These are phyloP conservation scores for Schizopygopsis malacanthus DNA, from an alignment of 2,797 vertebrate genomes.

Conservation along the genomic window DNA sequence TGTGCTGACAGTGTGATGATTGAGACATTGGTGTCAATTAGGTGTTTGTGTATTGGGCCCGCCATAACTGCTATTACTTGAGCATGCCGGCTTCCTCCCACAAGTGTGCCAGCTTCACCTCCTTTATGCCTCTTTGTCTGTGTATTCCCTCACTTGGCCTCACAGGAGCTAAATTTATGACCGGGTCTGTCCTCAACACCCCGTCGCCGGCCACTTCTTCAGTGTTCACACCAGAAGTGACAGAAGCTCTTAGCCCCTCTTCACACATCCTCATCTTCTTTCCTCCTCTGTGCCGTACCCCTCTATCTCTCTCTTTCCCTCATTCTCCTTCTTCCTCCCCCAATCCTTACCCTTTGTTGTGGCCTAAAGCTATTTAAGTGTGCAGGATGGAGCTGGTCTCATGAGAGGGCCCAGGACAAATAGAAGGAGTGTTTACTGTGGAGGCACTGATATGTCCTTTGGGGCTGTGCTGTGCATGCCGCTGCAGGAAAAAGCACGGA, in stretches of 20 bases:
- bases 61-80: conserved; percentile 49
- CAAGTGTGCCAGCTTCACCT: conserved; percentile 65
- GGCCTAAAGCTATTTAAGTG: conserved; percentile 67
- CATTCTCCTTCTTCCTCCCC: conserved; percentile 62
- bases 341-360: conserved; percentile 62
- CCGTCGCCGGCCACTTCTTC: conserved; percentile 1
- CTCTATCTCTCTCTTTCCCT: conserved; percentile 25
- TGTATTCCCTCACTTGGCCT: conserved; percentile 32
- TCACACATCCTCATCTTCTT: conserved; percentile 49
- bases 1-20: conserved; percentile 63
- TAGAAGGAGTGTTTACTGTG: conserved; percentile 59
- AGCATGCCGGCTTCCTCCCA: conserved; percentile 57
- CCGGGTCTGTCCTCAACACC: conserved; percentile 35
- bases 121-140: conserved; percentile 57
- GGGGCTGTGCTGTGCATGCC: conserved; percentile 47
- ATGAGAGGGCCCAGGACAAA: conserved; percentile 55
- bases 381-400: conserved; percentile 59
- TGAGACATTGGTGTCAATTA: conserved; percentile 57
- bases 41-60: conserved; percentile 54
- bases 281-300: conserved; percentile 60
- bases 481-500: conserved; percentile 43
- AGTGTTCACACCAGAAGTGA: conserved; percentile 65
- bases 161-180: conserved; percentile 67
- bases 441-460: conserved; percentile 51
- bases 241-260: conserved; percentile 76